Evolutionary conservation across 2,797 vertebrate species (phyloP).

Genomic region (Cygnus olor): DNA sequence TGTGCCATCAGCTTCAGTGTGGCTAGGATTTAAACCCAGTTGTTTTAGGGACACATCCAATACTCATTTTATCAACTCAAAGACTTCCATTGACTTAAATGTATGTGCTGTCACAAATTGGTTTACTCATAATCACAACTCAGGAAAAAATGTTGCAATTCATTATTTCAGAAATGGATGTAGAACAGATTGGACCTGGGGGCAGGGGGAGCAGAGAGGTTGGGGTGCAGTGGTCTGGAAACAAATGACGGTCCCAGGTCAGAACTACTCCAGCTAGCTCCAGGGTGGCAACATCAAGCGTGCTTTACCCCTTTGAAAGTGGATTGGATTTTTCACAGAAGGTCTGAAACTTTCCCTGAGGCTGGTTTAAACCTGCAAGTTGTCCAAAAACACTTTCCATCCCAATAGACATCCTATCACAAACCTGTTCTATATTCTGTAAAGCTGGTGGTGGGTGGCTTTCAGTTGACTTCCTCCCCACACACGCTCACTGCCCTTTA

Average conservation of each 20-base stretch:
- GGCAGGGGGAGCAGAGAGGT: background rate
- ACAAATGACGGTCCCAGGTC: background rate
- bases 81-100: background rate
- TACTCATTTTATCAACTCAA: background rate
- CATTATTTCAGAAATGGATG: background rate
- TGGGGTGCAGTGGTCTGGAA: too few species aligned
- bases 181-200: background rate
- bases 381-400: constrained; percentile 63
- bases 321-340: constrained; percentile 5
- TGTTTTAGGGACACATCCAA: constrained; percentile 37
- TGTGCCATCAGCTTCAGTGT: background rate
- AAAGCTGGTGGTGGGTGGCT: constrained; percentile 55
- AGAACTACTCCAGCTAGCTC: background rate
- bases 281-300: background rate
- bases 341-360: constrained; percentile 1
- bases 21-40: constrained; percentile 2
- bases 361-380: constrained; percentile 57
- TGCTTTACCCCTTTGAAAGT: background rate
- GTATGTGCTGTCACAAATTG: background rate
- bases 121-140: background rate
- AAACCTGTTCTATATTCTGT: constrained; percentile 67
- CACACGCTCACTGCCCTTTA: constrained; percentile 14
- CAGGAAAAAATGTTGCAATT: background rate
- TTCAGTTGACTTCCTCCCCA: constrained; percentile 64
- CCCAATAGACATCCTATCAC: constrained; percentile 49